Percentiles rank a stretch among this genome's conserved stretches.
Conservation (phyloP, 2,113 vertebrate species). For the Tricholaema leucomelas region DNA sequence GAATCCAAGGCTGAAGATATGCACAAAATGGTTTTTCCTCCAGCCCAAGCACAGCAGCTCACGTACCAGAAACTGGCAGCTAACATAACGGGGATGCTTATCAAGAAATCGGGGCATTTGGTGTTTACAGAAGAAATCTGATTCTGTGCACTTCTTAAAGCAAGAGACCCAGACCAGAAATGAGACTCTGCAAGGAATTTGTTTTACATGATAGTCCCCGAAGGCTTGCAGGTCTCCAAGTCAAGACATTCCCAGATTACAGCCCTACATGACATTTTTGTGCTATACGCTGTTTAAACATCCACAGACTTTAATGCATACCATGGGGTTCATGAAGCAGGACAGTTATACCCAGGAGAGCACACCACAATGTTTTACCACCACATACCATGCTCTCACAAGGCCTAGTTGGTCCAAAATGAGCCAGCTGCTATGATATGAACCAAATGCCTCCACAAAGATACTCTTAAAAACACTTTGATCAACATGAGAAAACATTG, state of each 20-base stretch:
- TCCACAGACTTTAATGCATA: background rate
- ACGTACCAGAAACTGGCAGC: background rate
- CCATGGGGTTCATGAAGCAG: background rate
- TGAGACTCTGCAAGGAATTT: conserved; percentile 24
- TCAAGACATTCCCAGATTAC: conserved; percentile 53
- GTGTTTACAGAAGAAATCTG: conserved; percentile 37
- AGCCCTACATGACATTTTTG: background rate
- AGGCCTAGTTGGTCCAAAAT: background rate
- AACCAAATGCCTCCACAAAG: background rate
- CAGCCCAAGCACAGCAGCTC: rapidly evolving
- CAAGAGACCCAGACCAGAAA: background rate
- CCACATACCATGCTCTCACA: background rate
- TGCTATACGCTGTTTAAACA: background rate
- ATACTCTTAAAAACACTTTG: background rate
- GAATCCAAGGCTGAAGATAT: background rate
- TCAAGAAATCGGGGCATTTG: background rate
- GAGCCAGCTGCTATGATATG: background rate
- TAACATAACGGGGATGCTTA: background rate
- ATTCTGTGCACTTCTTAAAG: conserved; percentile 7
- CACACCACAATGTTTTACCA: background rate
- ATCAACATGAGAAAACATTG: background rate
- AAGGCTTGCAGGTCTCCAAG: conserved; percentile 55
- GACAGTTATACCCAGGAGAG: conserved; percentile 10
- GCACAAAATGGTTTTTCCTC: background rate
- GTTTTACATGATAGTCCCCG: conserved; percentile 43